Conservation (phyloP, 2,888 invertebrate species). For the Zygothrica quintamaculata region DNA sequence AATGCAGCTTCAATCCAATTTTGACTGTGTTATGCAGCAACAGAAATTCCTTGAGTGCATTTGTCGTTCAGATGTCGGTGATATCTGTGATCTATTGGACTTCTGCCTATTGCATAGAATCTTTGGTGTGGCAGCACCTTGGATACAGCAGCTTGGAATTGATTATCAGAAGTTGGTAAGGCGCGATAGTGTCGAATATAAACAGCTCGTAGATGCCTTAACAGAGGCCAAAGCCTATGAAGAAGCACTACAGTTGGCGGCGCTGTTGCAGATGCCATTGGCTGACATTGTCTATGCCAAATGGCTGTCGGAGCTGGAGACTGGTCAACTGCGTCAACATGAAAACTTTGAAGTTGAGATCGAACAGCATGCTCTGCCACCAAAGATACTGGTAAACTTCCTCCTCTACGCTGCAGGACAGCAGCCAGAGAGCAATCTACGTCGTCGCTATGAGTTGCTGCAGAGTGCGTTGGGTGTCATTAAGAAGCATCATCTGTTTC, state of each 20-base stretch:
- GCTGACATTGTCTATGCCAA: constrained; percentile 85
- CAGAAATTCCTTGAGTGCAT: constrained; percentile 87
- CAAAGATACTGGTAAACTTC: constrained; percentile 88
- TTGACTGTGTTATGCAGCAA: constrained; percentile 88
- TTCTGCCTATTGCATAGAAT: constrained; percentile 85
- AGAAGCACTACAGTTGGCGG: constrained; percentile 86
- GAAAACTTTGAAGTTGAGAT: constrained; percentile 88
- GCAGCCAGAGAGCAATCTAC: constrained; percentile 81
- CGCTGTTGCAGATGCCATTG: constrained; percentile 83
- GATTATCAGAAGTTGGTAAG: constrained; percentile 75
- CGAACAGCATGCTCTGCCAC: constrained; percentile 86
- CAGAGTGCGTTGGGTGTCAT: constrained; percentile 82
- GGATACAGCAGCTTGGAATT: constrained; percentile 62
- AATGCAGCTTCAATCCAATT: constrained; percentile 87
- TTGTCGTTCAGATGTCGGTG: constrained; percentile 86
- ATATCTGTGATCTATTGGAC: constrained; percentile 85
- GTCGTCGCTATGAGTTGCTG: constrained; percentile 85
- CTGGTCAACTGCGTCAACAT: constrained; percentile 79
- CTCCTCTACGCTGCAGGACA: constrained; percentile 86
- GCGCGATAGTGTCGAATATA: constrained; percentile 84
- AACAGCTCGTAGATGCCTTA: constrained; percentile 85
- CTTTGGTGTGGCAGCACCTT: constrained; percentile 85
- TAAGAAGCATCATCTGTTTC: constrained; percentile 83
- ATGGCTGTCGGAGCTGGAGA: constrained; percentile 85
- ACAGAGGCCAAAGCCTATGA: constrained; percentile 85